Evolutionary conservation across 64 coral and sea anemone genomes (phyloP), one percentile per base, ranked within the genome.

Genomic region (Pocillopora damicornis): DNA sequence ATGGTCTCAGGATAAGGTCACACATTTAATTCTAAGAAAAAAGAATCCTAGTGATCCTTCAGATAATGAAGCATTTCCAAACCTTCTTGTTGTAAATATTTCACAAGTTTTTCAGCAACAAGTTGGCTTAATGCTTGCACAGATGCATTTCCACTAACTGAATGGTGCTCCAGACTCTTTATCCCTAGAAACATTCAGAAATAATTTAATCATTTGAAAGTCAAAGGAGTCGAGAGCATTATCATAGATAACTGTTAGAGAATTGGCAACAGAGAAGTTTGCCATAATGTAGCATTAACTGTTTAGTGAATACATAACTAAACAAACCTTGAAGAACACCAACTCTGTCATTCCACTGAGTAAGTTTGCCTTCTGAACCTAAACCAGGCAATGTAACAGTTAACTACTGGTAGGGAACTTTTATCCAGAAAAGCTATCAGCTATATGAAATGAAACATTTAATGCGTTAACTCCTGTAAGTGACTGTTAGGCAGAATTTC

Each of bases 71-170:
- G 15, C 51, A 15, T 80, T 20, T 78, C 9, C 79, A 86, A 63
- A 94, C 97, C 97, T 93, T 99, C 97, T 88, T 99, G 97, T 60
- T 95, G 90, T 60, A 99, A 57, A 91, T 92, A 99, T 65, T 88
- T 88, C 68, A 89, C 83, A 61, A 99, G 71, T 75, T 99, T 90
- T n/a, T 92, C 86, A 15, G 92, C 26, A 35, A 99, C 90, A 58
- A 93, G 34, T 58, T 92, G 86, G 30, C 87, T 89, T 23, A 99
- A 79, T 35, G 77, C 59, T 18, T 95, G 90, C 72, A 95, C 91
- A 38, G 93, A 88, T 18, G 93, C 86, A 20, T 87, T 88, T 56
- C 83, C 93, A 90, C 93, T 94, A 7, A 92, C 90, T 68, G 93
- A 95, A 66, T 92, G 90, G 45, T 78, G 78, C 65, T 95, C 97